Evolutionary conservation across 1,140 invertebrate genomes (phyloP).

Genomic region (Brachystomella parvula): DNA sequence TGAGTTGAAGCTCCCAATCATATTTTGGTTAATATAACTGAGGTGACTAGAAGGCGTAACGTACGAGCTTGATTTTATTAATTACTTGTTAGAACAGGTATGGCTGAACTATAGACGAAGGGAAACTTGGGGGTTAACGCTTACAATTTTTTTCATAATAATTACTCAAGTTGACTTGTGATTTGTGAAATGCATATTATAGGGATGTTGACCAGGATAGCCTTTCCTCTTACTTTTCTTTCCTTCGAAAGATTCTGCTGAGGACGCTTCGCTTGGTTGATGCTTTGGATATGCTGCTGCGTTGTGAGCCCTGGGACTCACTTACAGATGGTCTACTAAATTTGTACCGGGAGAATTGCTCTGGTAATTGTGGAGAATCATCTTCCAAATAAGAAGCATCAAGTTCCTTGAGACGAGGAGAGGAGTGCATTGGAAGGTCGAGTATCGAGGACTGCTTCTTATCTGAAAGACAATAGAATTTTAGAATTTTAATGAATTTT

Average conservation of each 20-base stretch:
- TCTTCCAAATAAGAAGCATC: neutral
- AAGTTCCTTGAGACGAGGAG: neutral
- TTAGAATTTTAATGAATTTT: neutral
- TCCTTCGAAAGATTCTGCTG: slow-evolving; percentile 11
- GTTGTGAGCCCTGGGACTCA: slow-evolving; percentile 11
- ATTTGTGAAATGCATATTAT: neutral
- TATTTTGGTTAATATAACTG: neutral
- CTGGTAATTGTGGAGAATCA: slow-evolving; percentile 3
- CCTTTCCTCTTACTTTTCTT: slow-evolving; percentile 16
- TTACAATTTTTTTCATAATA: neutral
- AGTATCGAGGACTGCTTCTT: slow-evolving; percentile 8
- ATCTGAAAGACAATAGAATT: slow-evolving; percentile 1
- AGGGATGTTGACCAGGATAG: neutral
- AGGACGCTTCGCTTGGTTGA: slow-evolving; percentile 2
- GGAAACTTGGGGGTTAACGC: neutral
- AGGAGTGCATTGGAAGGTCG: neutral
- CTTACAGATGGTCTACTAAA: neutral
- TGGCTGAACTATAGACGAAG: neutral
- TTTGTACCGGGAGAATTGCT: neutral
- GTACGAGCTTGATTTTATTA: neutral
- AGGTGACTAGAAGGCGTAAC: neutral
- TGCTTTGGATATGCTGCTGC: neutral
- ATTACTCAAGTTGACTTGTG: neutral
- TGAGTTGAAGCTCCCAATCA: no score
- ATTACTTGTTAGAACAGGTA: neutral